A percentile compares a stretch with the other conserved stretches of the same genome.
Conservation (phyloP, 2,113 vertebrate genomes). For the Chloebia gouldiae region DNA sequence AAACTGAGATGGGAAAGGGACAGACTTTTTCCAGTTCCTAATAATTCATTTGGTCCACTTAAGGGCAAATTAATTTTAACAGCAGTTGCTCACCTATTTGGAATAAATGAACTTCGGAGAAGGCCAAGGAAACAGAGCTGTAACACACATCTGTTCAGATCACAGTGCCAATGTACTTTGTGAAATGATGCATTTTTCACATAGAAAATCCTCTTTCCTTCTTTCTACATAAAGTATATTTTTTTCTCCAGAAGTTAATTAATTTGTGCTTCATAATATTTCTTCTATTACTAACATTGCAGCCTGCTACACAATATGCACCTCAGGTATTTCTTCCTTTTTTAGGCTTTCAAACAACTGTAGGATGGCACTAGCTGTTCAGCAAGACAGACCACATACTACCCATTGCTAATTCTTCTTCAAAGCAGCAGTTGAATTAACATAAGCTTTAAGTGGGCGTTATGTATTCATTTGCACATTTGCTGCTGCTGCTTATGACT, state of each 20-base stretch:
- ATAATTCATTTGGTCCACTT: neutral
- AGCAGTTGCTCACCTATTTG: conserved; percentile 6
- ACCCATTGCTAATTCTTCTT: conserved; percentile 21
- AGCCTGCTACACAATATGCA: neutral
- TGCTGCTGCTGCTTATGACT: conserved; percentile 12
- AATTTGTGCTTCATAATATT: neutral
- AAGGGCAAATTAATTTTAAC: conserved; percentile 26
- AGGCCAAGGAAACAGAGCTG: conserved; percentile 25
- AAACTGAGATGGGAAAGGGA: neutral
- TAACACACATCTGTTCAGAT: conserved; percentile 17
- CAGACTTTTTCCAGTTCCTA: neutral
- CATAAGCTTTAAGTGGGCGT: conserved; percentile 5
- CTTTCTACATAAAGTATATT: neutral
- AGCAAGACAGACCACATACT: neutral
- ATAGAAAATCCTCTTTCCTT: neutral
- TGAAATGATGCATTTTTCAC: conserved; percentile 17
- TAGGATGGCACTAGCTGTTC: neutral
- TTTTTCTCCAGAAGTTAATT: neutral
- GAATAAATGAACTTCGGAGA: conserved; percentile 28
- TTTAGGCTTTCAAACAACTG: neutral
- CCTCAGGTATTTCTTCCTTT: neutral
- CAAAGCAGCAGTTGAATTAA: conserved; percentile 8
- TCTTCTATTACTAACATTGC: neutral
- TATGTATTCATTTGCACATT: conserved; percentile 46
- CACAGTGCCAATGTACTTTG: neutral